Conservation (phyloP, 2,797 vertebrate genomes). For the Meda fulgida region DNA sequence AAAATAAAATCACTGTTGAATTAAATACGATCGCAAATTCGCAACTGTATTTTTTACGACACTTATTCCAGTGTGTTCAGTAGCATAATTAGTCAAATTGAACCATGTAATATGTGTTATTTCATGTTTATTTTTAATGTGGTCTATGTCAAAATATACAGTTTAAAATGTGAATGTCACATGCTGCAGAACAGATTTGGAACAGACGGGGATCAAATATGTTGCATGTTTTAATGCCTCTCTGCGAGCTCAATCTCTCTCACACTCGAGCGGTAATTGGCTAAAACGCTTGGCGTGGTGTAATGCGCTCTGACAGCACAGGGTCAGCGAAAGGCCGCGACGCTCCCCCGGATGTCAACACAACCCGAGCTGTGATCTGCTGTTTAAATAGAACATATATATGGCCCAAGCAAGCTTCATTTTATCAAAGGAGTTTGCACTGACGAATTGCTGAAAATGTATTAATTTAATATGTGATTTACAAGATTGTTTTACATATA, state of each 20-base stretch:
- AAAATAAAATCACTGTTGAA: constrained; percentile 85
- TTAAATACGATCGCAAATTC: constrained; percentile 57
- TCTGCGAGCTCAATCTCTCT: constrained; percentile 55
- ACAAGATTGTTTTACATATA: background rate
- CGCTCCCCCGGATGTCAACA: constrained; percentile 71
- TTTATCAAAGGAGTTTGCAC: background rate
- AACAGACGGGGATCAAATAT: constrained; percentile 39
- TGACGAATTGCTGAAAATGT: background rate
- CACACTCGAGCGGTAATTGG: constrained; percentile 75
- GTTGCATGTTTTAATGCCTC: constrained; percentile 56
- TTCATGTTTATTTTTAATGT: background rate
- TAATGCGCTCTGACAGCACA: constrained; percentile 78
- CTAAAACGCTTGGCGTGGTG: constrained; percentile 70
- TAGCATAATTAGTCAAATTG: background rate
- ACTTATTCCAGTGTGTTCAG: background rate
- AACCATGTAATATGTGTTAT: background rate
- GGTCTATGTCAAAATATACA: too few relatives aligned
- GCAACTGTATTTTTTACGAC: background rate
- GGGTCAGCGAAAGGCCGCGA: constrained; percentile 78
- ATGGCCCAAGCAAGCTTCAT: background rate
- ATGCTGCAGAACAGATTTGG: constrained; percentile 11
- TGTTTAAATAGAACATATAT: constrained; percentile 1
- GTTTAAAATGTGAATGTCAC: background rate
- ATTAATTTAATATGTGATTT: background rate
- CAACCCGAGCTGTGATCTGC: constrained; percentile 51